Evolutionary conservation across 1,140 invertebrate species (phyloP).

Genomic region (Drosophila subobscura): DNA sequence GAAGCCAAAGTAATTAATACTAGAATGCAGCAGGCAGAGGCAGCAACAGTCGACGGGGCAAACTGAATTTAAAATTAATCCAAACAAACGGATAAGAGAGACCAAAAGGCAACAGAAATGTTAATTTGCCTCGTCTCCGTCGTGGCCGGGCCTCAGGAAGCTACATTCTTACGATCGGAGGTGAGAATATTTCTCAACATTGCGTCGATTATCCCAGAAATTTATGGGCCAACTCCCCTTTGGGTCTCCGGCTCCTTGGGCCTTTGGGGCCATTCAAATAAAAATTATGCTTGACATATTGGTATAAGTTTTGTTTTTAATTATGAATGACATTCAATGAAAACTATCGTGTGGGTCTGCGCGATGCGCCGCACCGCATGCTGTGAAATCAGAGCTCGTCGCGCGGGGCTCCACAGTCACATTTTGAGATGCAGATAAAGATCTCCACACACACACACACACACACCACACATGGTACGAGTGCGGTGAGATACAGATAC

Average conservation of each 20-base stretch:
- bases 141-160: constrained; percentile 51
- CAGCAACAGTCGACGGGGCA: constrained; percentile 31
- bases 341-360: constrained; percentile 58
- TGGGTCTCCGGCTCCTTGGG: constrained; percentile 23
- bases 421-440: constrained; percentile 70
- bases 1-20: constrained; percentile 83
- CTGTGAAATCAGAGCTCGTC: constrained; percentile 77
- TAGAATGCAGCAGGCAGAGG: constrained; percentile 66
- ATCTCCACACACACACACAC: constrained; percentile 50
- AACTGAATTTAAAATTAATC: constrained; percentile 82
- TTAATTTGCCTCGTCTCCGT: constrained; percentile 67
- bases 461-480: constrained; percentile 16
- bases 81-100: constrained; percentile 79
- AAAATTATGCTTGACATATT: constrained; percentile 82
- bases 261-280: constrained; percentile 61
- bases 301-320: constrained; percentile 81
- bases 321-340: constrained; percentile 70
- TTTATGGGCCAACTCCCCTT: constrained; percentile 50
- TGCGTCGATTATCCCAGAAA: constrained; percentile 72
- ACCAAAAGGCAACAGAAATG: constrained; percentile 75
- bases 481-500: too few species aligned
- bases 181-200: constrained; percentile 80
- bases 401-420: constrained; percentile 45
- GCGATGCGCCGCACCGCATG: constrained; percentile 37
- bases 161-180: constrained; percentile 62